Conservation (phyloP, 2,888 invertebrate species). For the Liposcelis brunnea region DNA sequence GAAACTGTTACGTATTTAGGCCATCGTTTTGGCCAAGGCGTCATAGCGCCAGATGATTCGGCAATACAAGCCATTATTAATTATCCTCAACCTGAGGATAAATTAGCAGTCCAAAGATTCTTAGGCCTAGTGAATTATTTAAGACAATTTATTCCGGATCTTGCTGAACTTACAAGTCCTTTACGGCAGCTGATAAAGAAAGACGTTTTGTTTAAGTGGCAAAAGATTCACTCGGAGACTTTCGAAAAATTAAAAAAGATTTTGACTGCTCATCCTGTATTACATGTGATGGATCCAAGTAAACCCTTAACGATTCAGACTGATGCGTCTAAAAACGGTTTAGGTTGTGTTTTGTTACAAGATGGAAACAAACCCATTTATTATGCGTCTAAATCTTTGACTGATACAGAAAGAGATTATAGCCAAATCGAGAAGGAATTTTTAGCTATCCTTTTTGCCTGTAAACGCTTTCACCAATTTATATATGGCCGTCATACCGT, state of each 20-base stretch:
- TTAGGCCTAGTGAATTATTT: constrained; percentile 7
- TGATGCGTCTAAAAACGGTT: not conserved
- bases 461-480: constrained; percentile 16
- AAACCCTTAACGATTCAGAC: not conserved
- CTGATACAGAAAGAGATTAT: constrained; percentile 15
- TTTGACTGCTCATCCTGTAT: not conserved
- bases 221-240: not conserved
- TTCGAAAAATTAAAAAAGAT: constrained; percentile 1
- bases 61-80: constrained; percentile 8
- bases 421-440: constrained; percentile 19
- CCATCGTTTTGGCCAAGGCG: constrained; percentile 5
- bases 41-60: not conserved
- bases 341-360: constrained; percentile 2
- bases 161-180: not conserved
- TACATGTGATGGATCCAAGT: not conserved
- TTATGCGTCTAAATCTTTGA: not conserved
- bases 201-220: not conserved
- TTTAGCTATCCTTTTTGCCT: constrained; percentile 17
- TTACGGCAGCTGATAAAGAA: constrained; percentile 2
- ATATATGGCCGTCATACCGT: constrained; percentile 16
- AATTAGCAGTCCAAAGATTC: constrained; percentile 5
- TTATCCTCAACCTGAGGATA: not conserved
- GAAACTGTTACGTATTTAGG: constrained; percentile 11
- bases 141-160: not conserved
- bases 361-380: not conserved